These are phyloP conservation scores for Chaenogobius annularis DNA, from an alignment of 2,113 vertebrate species.

Conservation along the genomic window DNA sequence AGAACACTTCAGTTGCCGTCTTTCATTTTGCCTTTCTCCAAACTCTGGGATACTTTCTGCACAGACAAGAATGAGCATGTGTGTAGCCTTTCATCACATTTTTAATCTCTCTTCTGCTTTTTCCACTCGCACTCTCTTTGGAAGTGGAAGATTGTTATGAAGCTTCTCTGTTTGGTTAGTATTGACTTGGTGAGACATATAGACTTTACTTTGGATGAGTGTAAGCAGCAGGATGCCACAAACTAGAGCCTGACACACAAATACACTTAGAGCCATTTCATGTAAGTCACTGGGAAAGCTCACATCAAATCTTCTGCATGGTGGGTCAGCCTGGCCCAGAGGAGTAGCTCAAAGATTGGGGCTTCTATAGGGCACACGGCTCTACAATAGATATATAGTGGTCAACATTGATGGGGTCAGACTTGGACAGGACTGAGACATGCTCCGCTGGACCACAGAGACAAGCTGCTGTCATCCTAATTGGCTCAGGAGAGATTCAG, in stretches of 20 bases:
- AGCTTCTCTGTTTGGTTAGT: slow-evolving; percentile 43
- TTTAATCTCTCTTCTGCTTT: slow-evolving; percentile 23
- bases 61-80: slow-evolving; percentile 19
- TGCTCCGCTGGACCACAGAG: slow-evolving; percentile 60
- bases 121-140: slow-evolving; percentile 24
- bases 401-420: slow-evolving; percentile 40
- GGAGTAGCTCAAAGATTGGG: slow-evolving; percentile 42
- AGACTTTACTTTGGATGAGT: slow-evolving; percentile 35
- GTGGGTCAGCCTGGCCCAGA: slow-evolving; percentile 34
- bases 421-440: slow-evolving; percentile 54
- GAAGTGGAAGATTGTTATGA: slow-evolving; percentile 44
- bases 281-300: slow-evolving; percentile 25
- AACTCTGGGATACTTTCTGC: slow-evolving; percentile 29
- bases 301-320: slow-evolving; percentile 47
- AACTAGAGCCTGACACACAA: slow-evolving; percentile 12
- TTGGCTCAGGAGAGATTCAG: slow-evolving; percentile 42
- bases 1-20: slow-evolving; percentile 25
- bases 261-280: slow-evolving; percentile 5
- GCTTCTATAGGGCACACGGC: slow-evolving; percentile 25
- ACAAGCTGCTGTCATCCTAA: slow-evolving; percentile 60
- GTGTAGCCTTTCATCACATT: slow-evolving; percentile 39
- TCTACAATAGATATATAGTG: slow-evolving; percentile 25
- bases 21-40: slow-evolving; percentile 11
- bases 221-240: slow-evolving; percentile 19
- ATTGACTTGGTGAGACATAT: slow-evolving; percentile 44